Evolutionary conservation across 92 coral and sea anemone genomes (phyloP).

Genomic region (Hydrozoanthus gracilis): DNA sequence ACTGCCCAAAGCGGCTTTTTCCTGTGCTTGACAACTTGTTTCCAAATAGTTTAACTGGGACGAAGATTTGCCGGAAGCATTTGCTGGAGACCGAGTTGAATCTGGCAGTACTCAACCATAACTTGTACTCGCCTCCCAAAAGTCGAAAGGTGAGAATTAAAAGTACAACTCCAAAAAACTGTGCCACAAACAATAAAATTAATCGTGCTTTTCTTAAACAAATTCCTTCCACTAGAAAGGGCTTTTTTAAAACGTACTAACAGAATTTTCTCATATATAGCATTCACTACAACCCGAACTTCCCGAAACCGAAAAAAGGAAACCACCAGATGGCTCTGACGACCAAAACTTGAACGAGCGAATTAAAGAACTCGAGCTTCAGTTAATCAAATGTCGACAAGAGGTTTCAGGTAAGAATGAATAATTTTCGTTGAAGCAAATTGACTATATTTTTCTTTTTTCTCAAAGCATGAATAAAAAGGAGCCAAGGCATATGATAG

Average conservation of each 20-base stretch:
- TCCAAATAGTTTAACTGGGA: not conserved
- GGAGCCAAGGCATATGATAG: no score
- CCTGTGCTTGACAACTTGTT: not conserved
- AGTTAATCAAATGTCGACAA: not conserved
- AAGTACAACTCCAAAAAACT: not conserved
- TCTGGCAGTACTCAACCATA: no score
- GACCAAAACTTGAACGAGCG: not conserved
- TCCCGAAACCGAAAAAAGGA: not conserved
- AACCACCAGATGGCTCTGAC: no score
- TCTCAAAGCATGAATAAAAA: no score
- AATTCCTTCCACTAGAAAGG: no score
- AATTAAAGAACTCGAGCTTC: not conserved
- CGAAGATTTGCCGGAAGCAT: not conserved
- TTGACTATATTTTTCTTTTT: no score
- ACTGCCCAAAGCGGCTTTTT: not conserved
- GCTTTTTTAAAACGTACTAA: no score
- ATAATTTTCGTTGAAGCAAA: not conserved
- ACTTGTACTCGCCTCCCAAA: no score
- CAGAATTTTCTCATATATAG: no score
- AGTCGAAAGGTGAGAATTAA: no score
- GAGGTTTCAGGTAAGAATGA: not conserved
- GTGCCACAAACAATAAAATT: not conserved
- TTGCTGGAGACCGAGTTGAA: not conserved
- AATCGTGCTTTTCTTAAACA: no score
- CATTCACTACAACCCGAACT: not conserved